Conservation (phyloP, 2,797 vertebrate genomes). For the Dicrostonyx torquatus region DNA sequence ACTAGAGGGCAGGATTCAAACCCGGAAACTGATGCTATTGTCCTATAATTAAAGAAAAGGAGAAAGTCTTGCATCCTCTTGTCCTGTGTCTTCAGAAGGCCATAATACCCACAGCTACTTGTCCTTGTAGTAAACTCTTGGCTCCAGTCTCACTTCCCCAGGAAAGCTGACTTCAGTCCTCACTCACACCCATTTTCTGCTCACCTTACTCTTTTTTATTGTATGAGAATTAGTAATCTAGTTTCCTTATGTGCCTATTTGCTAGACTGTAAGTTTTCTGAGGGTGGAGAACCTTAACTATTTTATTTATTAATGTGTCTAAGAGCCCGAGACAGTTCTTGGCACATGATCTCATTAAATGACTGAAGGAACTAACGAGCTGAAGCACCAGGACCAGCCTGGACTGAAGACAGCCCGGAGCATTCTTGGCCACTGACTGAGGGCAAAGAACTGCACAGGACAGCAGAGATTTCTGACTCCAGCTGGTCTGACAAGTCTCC, state of each 20-base stretch:
- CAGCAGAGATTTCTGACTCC: constrained; percentile 7
- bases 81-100: background rate
- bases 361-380: background rate
- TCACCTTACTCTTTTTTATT: constrained; percentile 18
- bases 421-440: background rate
- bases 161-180: background rate
- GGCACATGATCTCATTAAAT: background rate
- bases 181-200: background rate
- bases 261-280: background rate
- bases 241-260: constrained; percentile 8
- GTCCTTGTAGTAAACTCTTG: background rate
- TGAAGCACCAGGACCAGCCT: background rate
- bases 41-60: background rate
- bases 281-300: background rate
- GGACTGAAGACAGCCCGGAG: background rate
- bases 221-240: background rate
- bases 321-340: background rate
- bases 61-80: background rate
- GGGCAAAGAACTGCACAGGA: background rate
- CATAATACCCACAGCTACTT: background rate
- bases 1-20: background rate
- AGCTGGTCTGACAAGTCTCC: background rate
- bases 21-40: background rate
- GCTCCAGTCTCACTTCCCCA: background rate
- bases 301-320: constrained; percentile 7